Evolutionary conservation across 2,888 invertebrate species (phyloP), one percentile per base, ranked within the genome.

Genomic region (Seira sanloemensis): DNA sequence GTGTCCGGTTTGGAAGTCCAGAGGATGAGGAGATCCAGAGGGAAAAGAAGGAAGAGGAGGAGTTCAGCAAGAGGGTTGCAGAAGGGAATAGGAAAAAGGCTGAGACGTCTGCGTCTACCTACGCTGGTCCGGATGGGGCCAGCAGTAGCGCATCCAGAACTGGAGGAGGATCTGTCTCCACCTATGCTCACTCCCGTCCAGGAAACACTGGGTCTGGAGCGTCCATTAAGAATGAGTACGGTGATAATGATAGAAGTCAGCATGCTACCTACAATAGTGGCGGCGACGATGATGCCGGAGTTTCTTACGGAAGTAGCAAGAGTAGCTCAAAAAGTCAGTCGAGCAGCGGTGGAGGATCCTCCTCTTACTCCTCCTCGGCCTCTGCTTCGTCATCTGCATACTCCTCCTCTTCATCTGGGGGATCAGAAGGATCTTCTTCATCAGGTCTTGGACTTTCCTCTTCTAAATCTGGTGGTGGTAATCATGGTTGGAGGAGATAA

Each of bases 21-120:
- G 78, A 75, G 23, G 84, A 84, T 27, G 84, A 78, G 23, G 69
- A 75, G 19, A 19, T 78, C 2, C 46, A 78, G n/a, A 71, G 77
- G 18, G 81, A 81, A 58, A 72, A 77, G 25, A 68, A 78, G 18
- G 68, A 73, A 21, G 23, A 69, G 21, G 74, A 46, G n/a, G 68
- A 58, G 26, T 21, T 54, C 25, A 26, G 24, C 9, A 65, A 21
- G 2, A 72, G 18, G 18, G 19, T 27, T 25, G 7, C 7, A 12
- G 67, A 25, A 1, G 25, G 27, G 4, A 37, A 54, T 7, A 12
- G 26, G 0, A 72, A 76, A n/a, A 37, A 37, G 37, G 4, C 37
- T 7, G 5, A 37, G 37, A 37, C 37, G 37, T 4, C 37, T 37
- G 37, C 37, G 4, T 27, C 69, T 0, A 72, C 72, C 5, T 82